phyloP scores from a whole-genome alignment of 2,888 invertebrate species.

The Diarsia rubi region DNA sequence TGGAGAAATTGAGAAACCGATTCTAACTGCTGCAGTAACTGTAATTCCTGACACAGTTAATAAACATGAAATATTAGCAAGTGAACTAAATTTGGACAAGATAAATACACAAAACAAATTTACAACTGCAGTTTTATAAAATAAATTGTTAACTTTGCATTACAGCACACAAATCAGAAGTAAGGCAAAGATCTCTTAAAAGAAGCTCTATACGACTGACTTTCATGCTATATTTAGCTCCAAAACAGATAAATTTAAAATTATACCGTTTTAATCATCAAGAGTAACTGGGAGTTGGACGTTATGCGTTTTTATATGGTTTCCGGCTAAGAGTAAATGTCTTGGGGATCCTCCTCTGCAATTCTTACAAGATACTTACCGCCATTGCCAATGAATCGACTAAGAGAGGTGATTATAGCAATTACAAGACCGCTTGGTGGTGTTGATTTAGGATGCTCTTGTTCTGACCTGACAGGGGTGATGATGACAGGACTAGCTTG shows the following conservation, averaged over 20 bases:
- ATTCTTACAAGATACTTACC: constrained; percentile 39
- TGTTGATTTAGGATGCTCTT: neutral
- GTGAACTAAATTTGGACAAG: neutral
- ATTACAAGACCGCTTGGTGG: neutral
- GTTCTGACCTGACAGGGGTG: neutral
- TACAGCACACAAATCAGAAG: constrained; percentile 26
- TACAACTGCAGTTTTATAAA: neutral
- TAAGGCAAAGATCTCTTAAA: constrained; percentile 18
- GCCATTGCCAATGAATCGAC: constrained; percentile 21
- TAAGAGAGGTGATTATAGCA: neutral
- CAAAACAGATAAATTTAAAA: constrained; percentile 34
- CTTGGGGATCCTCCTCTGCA: constrained; percentile 23
- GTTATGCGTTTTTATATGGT: constrained; percentile 43
- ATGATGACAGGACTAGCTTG: neutral
- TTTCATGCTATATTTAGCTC: constrained; percentile 49
- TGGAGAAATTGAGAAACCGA: constrained; percentile 6
- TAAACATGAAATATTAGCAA: neutral
- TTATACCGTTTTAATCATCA: constrained; percentile 49
- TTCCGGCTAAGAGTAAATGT: constrained; percentile 32
- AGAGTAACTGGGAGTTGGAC: constrained; percentile 34
- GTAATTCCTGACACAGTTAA: neutral
- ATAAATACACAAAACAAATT: neutral
- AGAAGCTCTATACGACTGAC: constrained; percentile 8
- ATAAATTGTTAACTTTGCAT: constrained; percentile 16
- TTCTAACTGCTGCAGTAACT: neutral